Evolutionary conservation across 2,888 invertebrate genomes (phyloP), one percentile per base, ranked within the genome.

Genomic region (Andrena hattorfiana): DNA sequence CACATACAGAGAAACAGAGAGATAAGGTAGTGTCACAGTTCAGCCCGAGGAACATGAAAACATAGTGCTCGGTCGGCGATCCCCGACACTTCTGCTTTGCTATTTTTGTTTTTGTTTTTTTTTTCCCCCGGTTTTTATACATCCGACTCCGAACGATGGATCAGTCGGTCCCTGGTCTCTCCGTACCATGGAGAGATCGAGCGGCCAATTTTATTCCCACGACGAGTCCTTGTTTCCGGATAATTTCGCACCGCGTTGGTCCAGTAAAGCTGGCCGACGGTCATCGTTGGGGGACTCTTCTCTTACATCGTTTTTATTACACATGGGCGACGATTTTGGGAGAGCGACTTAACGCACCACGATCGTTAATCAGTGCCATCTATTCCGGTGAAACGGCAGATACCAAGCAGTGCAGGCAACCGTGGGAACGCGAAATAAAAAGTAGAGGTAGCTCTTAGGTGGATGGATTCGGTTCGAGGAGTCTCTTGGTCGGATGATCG

Each of bases 1-100:
- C 69, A 79, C 73, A 81, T 82, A 85, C 71, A 86, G 69, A 74
- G 77, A 79, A 77, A 88, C 85, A 87, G 63, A 86, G 76, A 79
- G 60, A 81, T 82, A 78, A 84, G 73, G 72, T 85, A 78, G 77
- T 79, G 81, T 77, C 71, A 80, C 77, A 84, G 79, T 74, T 85
- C 81, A 77, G 85, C 70, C 42, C 80, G 83, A 87, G 84, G 81
- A 85, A 85, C 84, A 83, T 78, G 83, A 73, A 68, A 56, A 82
- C 66, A 67, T 54, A 78, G 85, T 78, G 85, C 73, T 82, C 78
- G 81, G 74, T 66, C 83, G 75, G 62, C 60, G 81, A 72, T 83
- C 74, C 73, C 67, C 77, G 56, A 77, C 56, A 56, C 51, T 62
- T 86, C 76, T 76, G 71, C 67, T 83, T 71, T 30, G 84, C 81